Conservation (phyloP, 2,888 invertebrate genomes). For the Phyllotreta cruciferae region DNA sequence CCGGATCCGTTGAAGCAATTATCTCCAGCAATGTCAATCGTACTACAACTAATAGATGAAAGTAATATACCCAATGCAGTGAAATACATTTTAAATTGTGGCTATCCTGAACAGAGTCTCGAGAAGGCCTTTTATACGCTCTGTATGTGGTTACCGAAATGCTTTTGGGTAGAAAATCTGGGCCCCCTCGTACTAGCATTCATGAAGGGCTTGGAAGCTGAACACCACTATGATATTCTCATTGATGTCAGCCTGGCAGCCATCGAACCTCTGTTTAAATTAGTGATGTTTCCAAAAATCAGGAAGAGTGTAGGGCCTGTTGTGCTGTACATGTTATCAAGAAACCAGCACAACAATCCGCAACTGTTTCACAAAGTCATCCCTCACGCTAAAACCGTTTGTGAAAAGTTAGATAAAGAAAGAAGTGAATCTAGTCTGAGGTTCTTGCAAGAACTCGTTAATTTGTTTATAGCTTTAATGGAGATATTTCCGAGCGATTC, state of each 20-base stretch:
- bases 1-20: conserved; percentile 62
- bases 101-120: conserved; percentile 63
- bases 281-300: conserved; percentile 64
- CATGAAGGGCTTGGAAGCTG: conserved; percentile 65
- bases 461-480: conserved; percentile 64
- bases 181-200: conserved; percentile 73
- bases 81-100: conserved; percentile 58
- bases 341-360: conserved; percentile 63
- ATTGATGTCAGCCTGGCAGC: conserved; percentile 69
- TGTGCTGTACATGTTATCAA: conserved; percentile 70
- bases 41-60: conserved; percentile 62
- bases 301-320: conserved; percentile 68
- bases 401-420: conserved; percentile 66
- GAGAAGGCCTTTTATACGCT: conserved; percentile 70
- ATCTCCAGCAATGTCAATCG: conserved; percentile 67
- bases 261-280: conserved; percentile 66
- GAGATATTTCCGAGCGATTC: conserved; percentile 60
- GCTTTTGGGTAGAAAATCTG: conserved; percentile 69
- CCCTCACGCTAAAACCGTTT: conserved; percentile 61
- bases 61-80: conserved; percentile 55
- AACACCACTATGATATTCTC: conserved; percentile 59
- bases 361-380: conserved; percentile 62
- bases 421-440: conserved; percentile 61
- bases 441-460: conserved; percentile 68
- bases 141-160: conserved; percentile 72